phyloP scores from a whole-genome alignment of 2,797 vertebrate species.

The Taenioides sp. region DNA sequence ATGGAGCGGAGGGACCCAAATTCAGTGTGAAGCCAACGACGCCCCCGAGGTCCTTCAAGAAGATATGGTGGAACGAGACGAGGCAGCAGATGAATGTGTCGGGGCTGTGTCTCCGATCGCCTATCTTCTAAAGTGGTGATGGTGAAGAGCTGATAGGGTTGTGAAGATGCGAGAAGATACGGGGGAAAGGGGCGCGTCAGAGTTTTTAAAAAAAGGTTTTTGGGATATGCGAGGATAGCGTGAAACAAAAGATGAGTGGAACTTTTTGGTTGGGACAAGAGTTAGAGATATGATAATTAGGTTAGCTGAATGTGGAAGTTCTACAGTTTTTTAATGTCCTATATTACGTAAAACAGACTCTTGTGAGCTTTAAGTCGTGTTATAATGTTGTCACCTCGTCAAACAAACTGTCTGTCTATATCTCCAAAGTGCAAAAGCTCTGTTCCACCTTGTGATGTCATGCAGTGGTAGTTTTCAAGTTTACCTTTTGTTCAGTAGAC shows the following conservation, averaged over 20 bases:
- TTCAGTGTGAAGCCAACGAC: constrained; percentile 44
- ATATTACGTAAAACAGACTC: too few species aligned
- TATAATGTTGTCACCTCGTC: too few species aligned
- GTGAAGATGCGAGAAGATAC: constrained; percentile 24
- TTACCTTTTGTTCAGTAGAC: too few species aligned
- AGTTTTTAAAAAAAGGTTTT: constrained; percentile 40
- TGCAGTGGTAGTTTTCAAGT: too few species aligned
- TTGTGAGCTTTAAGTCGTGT: too few species aligned
- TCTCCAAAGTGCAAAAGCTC: too few species aligned
- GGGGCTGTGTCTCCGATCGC: constrained; percentile 34
- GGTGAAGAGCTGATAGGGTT: constrained; percentile 43
- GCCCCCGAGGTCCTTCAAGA: constrained; percentile 37
- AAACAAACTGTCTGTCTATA: too few species aligned
- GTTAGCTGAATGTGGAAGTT: background rate
- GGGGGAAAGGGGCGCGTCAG: constrained; percentile 9
- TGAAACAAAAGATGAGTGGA: constrained; percentile 54
- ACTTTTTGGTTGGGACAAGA: constrained; percentile 13
- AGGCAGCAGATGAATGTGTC: constrained; percentile 38
- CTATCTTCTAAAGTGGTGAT: constrained; percentile 48
- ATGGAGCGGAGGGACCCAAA: constrained; percentile 57
- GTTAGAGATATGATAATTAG: background rate
- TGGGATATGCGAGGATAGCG: constrained; percentile 47
- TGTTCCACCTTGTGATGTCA: too few species aligned
- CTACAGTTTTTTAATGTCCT: too few species aligned
- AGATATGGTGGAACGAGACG: constrained; percentile 4